Conservation (phyloP, 2,888 invertebrate genomes). For the Drosophila austrosaltans region DNA sequence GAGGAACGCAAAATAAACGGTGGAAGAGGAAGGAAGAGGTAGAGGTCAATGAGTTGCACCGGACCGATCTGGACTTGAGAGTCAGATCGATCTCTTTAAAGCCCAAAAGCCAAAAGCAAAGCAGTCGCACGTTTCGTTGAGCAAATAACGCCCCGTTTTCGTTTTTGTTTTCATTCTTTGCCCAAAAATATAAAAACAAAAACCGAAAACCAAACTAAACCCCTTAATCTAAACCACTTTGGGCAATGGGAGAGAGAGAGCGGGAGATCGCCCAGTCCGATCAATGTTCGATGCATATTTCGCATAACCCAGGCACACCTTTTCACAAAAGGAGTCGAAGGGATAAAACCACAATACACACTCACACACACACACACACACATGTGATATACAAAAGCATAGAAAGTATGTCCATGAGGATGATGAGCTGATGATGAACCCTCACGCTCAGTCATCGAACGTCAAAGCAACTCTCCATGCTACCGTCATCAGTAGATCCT, state of each 20-base stretch:
- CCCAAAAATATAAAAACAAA: conserved; percentile 37
- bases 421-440: conserved; percentile 38
- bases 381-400: conserved; percentile 48
- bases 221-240: conserved; percentile 80
- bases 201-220: conserved; percentile 64
- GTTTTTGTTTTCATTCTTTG: conserved; percentile 23
- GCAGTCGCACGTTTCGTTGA: conserved; percentile 79
- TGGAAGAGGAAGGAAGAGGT: neutral
- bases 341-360: conserved; percentile 51
- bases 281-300: conserved; percentile 76
- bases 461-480: conserved; percentile 58
- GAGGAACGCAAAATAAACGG: conserved; percentile 11
- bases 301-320: conserved; percentile 77
- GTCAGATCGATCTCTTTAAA: conserved; percentile 66
- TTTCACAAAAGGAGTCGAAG: conserved; percentile 53
- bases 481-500: conserved; percentile 72
- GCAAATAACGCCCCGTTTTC: conserved; percentile 76
- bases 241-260: conserved; percentile 56
- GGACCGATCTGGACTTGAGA: conserved; percentile 54
- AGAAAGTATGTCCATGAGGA: conserved; percentile 48
- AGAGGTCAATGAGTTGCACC: conserved; percentile 76
- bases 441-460: conserved; percentile 58
- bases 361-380: neutral
- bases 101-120: conserved; percentile 48
- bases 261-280: conserved; percentile 57